Base-by-base conservation (phyloP, 30 jellyfish, hydroid and myxozoan genomes). In the Cassiopea andromeda region DNA sequence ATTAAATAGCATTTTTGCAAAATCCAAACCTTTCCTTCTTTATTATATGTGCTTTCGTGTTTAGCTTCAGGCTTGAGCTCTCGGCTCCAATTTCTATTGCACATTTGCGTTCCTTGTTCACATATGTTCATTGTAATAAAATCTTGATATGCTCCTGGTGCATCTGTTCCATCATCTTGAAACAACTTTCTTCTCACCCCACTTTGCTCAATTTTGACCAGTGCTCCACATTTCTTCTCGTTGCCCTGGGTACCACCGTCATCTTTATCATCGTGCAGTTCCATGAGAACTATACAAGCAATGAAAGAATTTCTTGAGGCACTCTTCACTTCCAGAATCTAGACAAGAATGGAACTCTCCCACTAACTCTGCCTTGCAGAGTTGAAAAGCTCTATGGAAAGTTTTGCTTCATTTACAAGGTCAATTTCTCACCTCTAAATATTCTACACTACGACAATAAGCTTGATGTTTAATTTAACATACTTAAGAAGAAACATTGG, bases 161-260 rank as follows among this genome's bases (percentile, higher is more conserved):
- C 79, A 13, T 71, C 94, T 57, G 88, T 68, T 13, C 87, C 94
- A 76, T 87, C 94, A 67, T 87, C 94, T 54, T 87, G 94, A 61
- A 87, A 87, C 61, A 87, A 76, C 79, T 87, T 87, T 73, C 94
- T 87, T 44, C 89, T 87, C 27, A 87, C 94, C 12, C 76, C 81
- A 46, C 82, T 81, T 48, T 73, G 94, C 44, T 87, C 94, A 43
- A 87, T 86, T 50, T 87, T 81, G 18, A 54, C 75, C 58, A 2
- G 78, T 13, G 80, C 86, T 18, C 44, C 86, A 15, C 81, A 59
- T 45, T 78, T 81, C 66, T 87, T 78, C 38, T 78, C 94, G 49
- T 19, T 70, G 64, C 82, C 90, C 8, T 78, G 77, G n/a, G 50
- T 43, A 15, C 79, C 82, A 69, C 19, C 18, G 6, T 44, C 17